Base-by-base conservation (phyloP, 2,797 vertebrate genomes). In the Gambusia yucatana region DNA sequence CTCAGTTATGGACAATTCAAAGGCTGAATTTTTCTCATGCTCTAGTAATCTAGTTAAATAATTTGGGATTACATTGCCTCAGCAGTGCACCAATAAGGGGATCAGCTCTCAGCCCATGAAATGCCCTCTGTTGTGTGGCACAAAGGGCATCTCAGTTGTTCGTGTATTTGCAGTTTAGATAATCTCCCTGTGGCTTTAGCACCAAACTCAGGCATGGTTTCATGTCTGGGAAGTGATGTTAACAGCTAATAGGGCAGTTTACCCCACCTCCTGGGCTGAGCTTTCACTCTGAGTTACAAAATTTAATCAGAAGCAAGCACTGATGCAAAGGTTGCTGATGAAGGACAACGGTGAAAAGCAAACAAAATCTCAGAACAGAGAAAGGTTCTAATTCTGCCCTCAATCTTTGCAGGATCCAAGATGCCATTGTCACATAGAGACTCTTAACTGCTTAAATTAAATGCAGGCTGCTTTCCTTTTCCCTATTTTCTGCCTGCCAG, bases 21-120 rank as follows among this genome's bases (percentile, higher is more conserved):
- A 88, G 57, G 81, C 71, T 71, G 80, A 85, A 75, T 81, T 88
- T 86, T 92, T 86, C 90, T 90, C 89, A 91, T 93, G 88, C 84
- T 87, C 91, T 88, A 84, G 88, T 93, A 92, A 94, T 93, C 91
- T 92, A 87, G 88, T 94, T 93, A 94, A 94, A 95, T 92, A 91
- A 93, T 95, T 95, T 90, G 91, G 93, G 91, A 95, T 95, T 94
- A 94, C 91, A 94, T 84, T 88, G 89, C 89, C 79, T 91, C 89
- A 87, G 86, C 80, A 81, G 78, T 81, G 89, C 89, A 91, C 90
- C 84, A 91, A 84, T 85, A 87, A 93, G 88, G 88, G 88, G 91
- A 94, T 95, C 94, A 95, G 79, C 47, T 52, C 83, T 90, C 82
- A 91, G 91, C 88, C 93, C 91, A 93, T 94, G 87, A 91, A 92